A percentile compares a stretch with the other conserved stretches of the same genome.
These are phyloP conservation scores for Cabera pusaria DNA, from an alignment of 2,888 invertebrate species.

Conservation along the genomic window DNA sequence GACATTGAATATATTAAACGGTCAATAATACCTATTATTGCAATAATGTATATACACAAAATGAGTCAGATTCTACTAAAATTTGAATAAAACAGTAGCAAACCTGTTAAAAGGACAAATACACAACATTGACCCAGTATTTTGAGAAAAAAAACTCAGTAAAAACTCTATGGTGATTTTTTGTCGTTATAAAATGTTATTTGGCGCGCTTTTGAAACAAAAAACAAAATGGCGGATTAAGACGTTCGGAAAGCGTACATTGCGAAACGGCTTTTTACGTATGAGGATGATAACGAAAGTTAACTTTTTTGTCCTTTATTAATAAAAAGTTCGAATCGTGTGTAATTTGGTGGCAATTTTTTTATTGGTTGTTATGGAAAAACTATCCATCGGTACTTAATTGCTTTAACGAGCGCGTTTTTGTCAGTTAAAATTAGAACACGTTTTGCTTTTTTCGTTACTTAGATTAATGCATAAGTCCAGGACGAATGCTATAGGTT, in stretches of 20 bases:
- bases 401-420: no score
- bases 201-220: constrained; percentile 51
- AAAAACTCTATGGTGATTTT: constrained; percentile 34
- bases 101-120: constrained; percentile 58
- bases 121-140: constrained; percentile 67
- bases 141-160: constrained; percentile 39
- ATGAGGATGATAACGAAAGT: constrained; percentile 51
- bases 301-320: constrained; percentile 36
- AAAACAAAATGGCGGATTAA: constrained; percentile 59
- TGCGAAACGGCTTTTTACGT: constrained; percentile 50
- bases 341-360: constrained; percentile 37
- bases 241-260: constrained; percentile 42
- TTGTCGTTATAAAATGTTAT: constrained; percentile 48
- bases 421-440: no score
- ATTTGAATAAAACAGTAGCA: constrained; percentile 50
- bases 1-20: constrained; percentile 47
- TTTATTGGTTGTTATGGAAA: constrained; percentile 16
- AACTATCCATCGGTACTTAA: no score
- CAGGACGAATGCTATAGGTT: no score
- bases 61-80: constrained; percentile 37
- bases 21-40: constrained; percentile 38
- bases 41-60: constrained; percentile 27
- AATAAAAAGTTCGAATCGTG: constrained; percentile 35
- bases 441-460: no score
- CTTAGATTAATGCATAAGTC: no score